Evolutionary conservation across 2,888 invertebrate genomes (phyloP).

Genomic region (Hetaerina titia): DNA sequence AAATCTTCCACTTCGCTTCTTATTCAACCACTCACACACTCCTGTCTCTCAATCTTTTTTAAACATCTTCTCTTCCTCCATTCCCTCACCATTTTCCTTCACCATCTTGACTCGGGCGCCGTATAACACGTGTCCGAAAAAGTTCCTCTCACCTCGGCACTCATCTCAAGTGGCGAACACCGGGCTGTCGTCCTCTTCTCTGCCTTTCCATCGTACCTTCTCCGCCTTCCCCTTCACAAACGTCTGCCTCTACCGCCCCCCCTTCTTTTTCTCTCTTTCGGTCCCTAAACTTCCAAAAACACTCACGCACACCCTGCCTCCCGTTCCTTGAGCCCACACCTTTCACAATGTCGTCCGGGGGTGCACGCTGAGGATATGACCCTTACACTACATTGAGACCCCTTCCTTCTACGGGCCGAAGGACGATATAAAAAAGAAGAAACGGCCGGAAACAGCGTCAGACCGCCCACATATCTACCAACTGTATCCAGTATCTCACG

Average conservation of each 20-base stretch:
- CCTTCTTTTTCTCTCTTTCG: not conserved
- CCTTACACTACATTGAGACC: not conserved
- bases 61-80: not conserved
- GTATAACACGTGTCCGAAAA: constrained; percentile 44
- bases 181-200: not conserved
- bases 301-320: not conserved
- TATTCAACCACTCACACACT: not conserved
- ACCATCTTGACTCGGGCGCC: constrained; percentile 11
- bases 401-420: not conserved
- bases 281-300: not conserved
- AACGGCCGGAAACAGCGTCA: not conserved
- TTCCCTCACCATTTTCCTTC: constrained; percentile 2
- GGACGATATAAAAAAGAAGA: not conserved
- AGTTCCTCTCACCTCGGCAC: not conserved
- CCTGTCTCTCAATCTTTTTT: not conserved
- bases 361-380: not conserved
- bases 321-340: not conserved
- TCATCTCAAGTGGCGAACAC: not conserved
- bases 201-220: not conserved
- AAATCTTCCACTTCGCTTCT: constrained; percentile 33
- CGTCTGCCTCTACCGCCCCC: not conserved
- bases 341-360: not conserved
- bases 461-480: not conserved
- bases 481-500: not conserved
- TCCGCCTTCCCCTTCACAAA: not conserved